Conservation (phyloP, 2,113 vertebrate genomes). For the Podiceps cristatus region DNA sequence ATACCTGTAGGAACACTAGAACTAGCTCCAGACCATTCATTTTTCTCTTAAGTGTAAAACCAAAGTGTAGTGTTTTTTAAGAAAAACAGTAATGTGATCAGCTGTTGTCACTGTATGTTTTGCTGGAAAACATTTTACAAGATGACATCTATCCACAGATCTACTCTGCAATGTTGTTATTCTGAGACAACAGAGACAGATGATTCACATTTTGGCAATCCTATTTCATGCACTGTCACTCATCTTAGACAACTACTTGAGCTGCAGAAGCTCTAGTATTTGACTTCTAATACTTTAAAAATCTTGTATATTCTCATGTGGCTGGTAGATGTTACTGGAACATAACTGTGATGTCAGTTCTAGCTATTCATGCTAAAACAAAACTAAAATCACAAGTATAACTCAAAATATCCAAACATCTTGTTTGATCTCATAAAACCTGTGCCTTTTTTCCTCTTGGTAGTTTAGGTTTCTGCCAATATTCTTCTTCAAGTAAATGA, state of each 20-base stretch:
- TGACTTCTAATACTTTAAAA: neutral
- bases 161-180: neutral
- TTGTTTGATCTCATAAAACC: neutral
- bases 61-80: neutral
- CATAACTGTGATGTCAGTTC: neutral
- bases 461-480: neutral
- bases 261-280: neutral
- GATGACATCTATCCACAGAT: neutral
- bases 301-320: neutral
- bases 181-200: neutral
- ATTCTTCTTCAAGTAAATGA: neutral
- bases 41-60: neutral
- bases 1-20: neutral
- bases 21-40: neutral
- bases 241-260: neutral
- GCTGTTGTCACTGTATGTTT: neutral
- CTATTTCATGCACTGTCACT: slow-evolving; percentile 28
- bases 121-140: neutral
- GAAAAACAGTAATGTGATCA: neutral
- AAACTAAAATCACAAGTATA: neutral
- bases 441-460: neutral
- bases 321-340: neutral
- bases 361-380: neutral
- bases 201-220: slow-evolving; percentile 20
- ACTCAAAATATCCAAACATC: neutral